Conservation (phyloP, 2,797 vertebrate species). For the Brachyrhaphis roseni region DNA sequence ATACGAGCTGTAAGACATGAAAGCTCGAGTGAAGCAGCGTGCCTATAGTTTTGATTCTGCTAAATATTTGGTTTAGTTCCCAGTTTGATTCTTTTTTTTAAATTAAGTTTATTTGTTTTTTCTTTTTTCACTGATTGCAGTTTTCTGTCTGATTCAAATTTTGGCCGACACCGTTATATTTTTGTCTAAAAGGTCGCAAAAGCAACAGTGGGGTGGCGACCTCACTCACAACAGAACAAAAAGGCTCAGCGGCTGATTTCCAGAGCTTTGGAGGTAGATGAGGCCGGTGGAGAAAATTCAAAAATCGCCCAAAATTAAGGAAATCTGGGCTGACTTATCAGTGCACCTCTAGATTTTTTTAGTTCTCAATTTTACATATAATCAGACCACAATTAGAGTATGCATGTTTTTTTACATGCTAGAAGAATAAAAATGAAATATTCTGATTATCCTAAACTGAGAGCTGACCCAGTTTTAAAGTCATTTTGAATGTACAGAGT, state of each 20-base stretch:
- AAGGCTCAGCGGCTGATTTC: neutral
- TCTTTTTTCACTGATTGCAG: neutral
- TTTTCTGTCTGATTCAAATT: neutral
- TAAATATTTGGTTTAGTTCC: neutral
- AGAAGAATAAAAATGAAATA: slow-evolving; percentile 12
- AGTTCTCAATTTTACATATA: slow-evolving; percentile 24
- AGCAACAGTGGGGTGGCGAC: neutral
- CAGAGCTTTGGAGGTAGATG: neutral
- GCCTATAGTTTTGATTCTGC: neutral
- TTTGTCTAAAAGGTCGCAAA: neutral
- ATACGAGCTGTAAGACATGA: neutral
- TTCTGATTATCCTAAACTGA: slow-evolving; percentile 21
- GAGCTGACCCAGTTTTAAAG: slow-evolving; percentile 31
- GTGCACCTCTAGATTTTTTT: slow-evolving; percentile 32
- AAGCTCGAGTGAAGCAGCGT: neutral
- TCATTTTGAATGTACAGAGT: slow-evolving; percentile 57
- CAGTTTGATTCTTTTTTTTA: neutral
- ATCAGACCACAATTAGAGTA: slow-evolving; percentile 13
- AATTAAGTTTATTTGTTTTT: no score
- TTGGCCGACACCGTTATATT: neutral
- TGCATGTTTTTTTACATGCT: slow-evolving; percentile 3
- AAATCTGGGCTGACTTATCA: slow-evolving; percentile 20
- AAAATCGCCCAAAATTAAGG: neutral
- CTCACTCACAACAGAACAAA: neutral
- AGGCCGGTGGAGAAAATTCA: neutral